These are phyloP conservation scores for Patiria miniata DNA, from an alignment of 35 echinoderm and acorn worm species.

Conservation along the genomic window DNA sequence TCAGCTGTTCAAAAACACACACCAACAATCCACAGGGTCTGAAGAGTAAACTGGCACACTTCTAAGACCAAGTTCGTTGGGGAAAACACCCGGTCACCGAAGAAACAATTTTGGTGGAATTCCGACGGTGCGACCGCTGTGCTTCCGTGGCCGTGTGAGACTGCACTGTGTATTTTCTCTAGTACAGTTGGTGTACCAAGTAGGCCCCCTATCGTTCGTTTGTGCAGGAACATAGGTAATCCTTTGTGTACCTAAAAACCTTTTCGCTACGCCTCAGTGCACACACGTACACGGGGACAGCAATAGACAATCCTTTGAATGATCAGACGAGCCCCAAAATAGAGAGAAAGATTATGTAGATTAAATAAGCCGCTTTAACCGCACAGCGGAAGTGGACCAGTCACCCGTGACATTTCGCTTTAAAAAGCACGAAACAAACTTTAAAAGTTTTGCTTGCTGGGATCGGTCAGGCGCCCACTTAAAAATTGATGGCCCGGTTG, in stretches of 20 bases:
- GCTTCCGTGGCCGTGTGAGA: not conserved
- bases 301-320: not conserved
- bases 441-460: no score
- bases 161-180: no score
- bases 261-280: not conserved
- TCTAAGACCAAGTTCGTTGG: not conserved
- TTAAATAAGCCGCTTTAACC: no score
- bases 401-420: not conserved
- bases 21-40: not conserved
- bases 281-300: not conserved
- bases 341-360: not conserved
- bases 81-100: not conserved
- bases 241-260: not conserved
- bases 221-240: not conserved
- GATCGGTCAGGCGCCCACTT: no score
- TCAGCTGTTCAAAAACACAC: not conserved
- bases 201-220: slow-evolving; percentile 6
- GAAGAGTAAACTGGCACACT: not conserved
- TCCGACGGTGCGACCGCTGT: not conserved
- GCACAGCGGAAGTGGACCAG: not conserved
- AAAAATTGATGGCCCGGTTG: no score
- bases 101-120: not conserved
- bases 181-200: no score
- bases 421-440: no score
- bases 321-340: not conserved